A percentile compares a stretch with the other conserved stretches of the same genome.
These are phyloP conservation scores for Styela plicata DNA, from an alignment of 23 tunicate species.

Conservation along the genomic window DNA sequence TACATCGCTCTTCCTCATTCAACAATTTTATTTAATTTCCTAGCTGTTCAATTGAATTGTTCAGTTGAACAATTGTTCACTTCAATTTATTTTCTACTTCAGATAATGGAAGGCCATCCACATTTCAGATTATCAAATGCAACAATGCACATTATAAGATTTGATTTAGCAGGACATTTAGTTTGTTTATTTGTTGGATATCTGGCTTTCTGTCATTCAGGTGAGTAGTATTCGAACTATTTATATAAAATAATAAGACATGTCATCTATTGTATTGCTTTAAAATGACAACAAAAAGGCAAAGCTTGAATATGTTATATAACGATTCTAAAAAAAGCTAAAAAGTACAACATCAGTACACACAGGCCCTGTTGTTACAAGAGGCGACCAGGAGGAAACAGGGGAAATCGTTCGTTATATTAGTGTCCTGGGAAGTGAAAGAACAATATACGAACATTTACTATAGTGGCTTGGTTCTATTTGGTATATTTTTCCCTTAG, in stretches of 20 bases:
- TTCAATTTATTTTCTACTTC: too few species aligned
- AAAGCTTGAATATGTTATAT: background rate
- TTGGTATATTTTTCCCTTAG: too few species aligned
- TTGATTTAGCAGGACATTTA: constrained; percentile 39
- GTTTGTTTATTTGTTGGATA: constrained; percentile 31
- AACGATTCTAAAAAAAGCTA: background rate
- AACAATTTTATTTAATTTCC: too few species aligned
- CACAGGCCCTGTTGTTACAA: background rate
- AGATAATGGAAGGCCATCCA: constrained; percentile 71
- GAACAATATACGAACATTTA: too few species aligned
- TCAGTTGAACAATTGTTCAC: too few species aligned
- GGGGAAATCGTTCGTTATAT: too few species aligned
- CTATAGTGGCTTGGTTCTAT: too few species aligned
- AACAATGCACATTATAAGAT: constrained; percentile 33
- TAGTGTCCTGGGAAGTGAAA: too few species aligned
- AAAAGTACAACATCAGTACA: background rate
- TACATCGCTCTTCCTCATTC: too few species aligned
- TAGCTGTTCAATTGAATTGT: too few species aligned
- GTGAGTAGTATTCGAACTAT: constrained; percentile 31
- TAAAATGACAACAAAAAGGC: background rate
- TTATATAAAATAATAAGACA: too few species aligned
- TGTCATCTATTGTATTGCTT: too few species aligned
- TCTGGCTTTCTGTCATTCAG: constrained; percentile 61
- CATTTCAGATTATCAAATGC: constrained; percentile 37
- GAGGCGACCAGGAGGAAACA: background rate